Base-by-base conservation (phyloP, 2,888 invertebrate species). In the Zhengitettix transpicula region DNA sequence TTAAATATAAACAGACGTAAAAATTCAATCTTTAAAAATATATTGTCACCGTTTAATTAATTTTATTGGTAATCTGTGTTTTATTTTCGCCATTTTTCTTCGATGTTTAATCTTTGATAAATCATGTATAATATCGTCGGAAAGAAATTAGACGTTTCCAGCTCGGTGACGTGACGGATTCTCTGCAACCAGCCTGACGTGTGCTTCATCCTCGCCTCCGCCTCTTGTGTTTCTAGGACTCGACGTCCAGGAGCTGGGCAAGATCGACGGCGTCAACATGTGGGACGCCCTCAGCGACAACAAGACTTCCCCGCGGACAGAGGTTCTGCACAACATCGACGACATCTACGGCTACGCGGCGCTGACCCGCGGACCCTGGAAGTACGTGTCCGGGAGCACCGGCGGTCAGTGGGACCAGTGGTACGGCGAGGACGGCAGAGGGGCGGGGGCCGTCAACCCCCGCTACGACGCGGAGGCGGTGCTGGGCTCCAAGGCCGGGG, bases 251-350 rank as follows among this genome's bases (percentile, higher is more conserved):
- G 71, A 73, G 59, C 70, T 83, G 7, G 78, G 78, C 56, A 74
- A 76, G 64, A 79, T 84, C 60, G 84, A 85, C 67, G 79, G 79
- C 5, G 66, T 72, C 42, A 72, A 78, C 63, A 72, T 77, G 67
- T 79, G 80, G 75, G 70, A 74, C 41, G 69, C 76, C 3, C 72
- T 82, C 54, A 69, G 71, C 0, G 66, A 69, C 10, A 71, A 74
- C 62, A 42, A 55, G n/a, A 61, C 67, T 3, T 73, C 76, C 9
- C 71, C 73, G 1, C 66, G 78, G 56, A 71, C 66, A 1, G 74
- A 77, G 65, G 68, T 78, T 14, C 68, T 78, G 9, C 77, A 77
- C 65, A 78, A 78, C 66, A 77, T 78, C 59, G 78, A 79, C 65
- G 68, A 69, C 55, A 65, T 62, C 28, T 67, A 68, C 41, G 66